Conservation (phyloP, 2,797 vertebrate species). For the Linurgus olivaceus region DNA sequence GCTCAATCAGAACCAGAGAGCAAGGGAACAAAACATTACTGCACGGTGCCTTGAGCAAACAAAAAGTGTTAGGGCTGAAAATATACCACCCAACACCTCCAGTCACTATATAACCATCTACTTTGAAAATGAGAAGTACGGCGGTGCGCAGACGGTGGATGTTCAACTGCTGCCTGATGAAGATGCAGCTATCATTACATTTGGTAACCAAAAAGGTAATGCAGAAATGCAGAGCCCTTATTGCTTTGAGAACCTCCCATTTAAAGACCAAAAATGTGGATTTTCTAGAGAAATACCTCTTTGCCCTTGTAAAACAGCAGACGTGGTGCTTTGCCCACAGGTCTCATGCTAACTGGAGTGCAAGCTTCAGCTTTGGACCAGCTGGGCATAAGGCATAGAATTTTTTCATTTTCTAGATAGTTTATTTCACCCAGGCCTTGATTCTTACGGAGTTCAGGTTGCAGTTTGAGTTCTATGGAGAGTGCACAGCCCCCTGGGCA, state of each 20-base stretch:
- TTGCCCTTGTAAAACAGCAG: not conserved
- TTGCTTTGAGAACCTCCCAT: not conserved
- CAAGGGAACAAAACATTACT: slow-evolving; percentile 64
- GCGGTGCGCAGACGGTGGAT: slow-evolving; percentile 45
- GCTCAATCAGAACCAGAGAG: slow-evolving; percentile 41
- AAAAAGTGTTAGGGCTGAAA: slow-evolving; percentile 78
- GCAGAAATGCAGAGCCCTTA: not conserved
- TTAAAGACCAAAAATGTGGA: not conserved
- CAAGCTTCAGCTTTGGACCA: not conserved
- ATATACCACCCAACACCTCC: slow-evolving; percentile 62
- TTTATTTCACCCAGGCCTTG: not conserved
- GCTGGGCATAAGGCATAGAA: not conserved
- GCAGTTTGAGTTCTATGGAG: not conserved
- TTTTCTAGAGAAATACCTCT: not conserved
- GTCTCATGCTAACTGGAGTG: not conserved
- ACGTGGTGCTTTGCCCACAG: not conserved
- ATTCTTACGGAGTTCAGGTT: not conserved
- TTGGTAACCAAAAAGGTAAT: slow-evolving; percentile 79
- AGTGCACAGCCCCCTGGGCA: fast-evolving
- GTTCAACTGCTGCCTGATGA: slow-evolving; percentile 74
- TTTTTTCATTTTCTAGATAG: not conserved
- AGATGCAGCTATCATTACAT: slow-evolving; percentile 80
- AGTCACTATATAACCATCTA: slow-evolving; percentile 75
- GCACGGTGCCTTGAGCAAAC: slow-evolving; percentile 73
- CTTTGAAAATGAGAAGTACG: slow-evolving; percentile 79